phyloP scores from a whole-genome alignment of 2,797 vertebrate genomes.

The Kryptolebias ocellatus region DNA sequence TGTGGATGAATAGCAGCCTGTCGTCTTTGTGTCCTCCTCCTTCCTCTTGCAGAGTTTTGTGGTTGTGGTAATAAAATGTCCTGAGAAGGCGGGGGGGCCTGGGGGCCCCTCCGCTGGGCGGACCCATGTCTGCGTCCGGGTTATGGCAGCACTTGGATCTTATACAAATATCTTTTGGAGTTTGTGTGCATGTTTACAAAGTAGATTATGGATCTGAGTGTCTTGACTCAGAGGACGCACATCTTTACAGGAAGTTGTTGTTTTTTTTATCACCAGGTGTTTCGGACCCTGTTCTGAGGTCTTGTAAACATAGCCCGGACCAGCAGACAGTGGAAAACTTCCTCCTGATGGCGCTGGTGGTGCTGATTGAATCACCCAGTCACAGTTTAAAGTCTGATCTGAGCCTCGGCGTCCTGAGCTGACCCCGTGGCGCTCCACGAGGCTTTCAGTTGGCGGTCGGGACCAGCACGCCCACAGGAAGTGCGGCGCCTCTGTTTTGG shows the following conservation, averaged over 20 bases:
- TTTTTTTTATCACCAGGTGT: background rate
- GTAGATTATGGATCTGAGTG: background rate
- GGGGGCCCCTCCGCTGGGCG: background rate
- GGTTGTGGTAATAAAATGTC: conserved; percentile 72
- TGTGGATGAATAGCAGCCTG: conserved; percentile 79
- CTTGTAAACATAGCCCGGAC: conserved; percentile 32
- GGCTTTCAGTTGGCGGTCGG: conserved; percentile 72
- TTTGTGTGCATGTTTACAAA: conserved; percentile 7
- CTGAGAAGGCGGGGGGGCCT: conserved; percentile 58
- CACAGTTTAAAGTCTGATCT: conserved; percentile 9
- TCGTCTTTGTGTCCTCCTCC: conserved; percentile 42
- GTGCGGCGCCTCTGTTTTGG: conserved; percentile 52
- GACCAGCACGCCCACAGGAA: conserved; percentile 77
- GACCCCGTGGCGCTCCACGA: conserved; percentile 29
- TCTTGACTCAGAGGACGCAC: conserved; percentile 1
- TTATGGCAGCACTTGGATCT: conserved; percentile 4
- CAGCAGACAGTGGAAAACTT: conserved; percentile 31
- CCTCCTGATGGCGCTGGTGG: conserved; percentile 33
- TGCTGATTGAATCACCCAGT: conserved; percentile 30
- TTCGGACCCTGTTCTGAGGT: conserved; percentile 26
- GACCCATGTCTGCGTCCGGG: conserved; percentile 16
- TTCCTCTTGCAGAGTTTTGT: conserved; percentile 51
- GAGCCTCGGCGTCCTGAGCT: conserved; percentile 58
- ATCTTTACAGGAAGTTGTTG: background rate
- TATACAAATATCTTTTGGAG: background rate